Base-by-base conservation (phyloP, 2,113 vertebrate genomes). In the Pao palembangensis region DNA sequence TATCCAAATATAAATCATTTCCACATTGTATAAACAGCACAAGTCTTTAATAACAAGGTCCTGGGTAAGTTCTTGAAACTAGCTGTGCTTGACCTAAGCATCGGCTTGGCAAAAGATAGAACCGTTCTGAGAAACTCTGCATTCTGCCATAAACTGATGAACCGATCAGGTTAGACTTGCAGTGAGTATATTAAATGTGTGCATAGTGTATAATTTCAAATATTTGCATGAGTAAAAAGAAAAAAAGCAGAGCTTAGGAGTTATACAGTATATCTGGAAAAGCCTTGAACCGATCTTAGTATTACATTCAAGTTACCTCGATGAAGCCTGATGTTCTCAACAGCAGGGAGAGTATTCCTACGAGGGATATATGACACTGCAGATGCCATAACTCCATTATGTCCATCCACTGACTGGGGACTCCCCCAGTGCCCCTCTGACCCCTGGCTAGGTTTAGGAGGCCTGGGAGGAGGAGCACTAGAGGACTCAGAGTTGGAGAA, bases 291-390 rank as follows among this genome's bases (percentile, higher is more conserved):
- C 7, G 2, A 17, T 46, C 13, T 16, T n/a, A 20, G 15, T 20
- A 1, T n/a, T 69, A 44, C n/a, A 38, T n/a, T 46, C 20, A 41
- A 42, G 11, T 16, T 88, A 98, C 97, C 97, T 95, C 97, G 88
- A 76, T 97, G 95, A 51, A 98, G 91, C 48, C 93, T 89, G 86
- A 94, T 93, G 88, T 96, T 99, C 88, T 98, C 97, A 66, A 98
- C 90, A 0, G 97, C 95, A 0, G 97, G 96, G n/a, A 99, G 89
- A 0, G 96, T 99, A 73, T 99, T 98, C 69, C 97, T 94, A 54
- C 97, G 89, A 13, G 96, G 94, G 83, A 96, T 96, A 65, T 94
- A 94, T 8, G 95, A 93, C 16, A 90, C 80, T 1, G 85, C 58
- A 2, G 83, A 59, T 1, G 89, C 61, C 58, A 91, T 65, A 43